phyloP scores from a whole-genome alignment of 2,888 invertebrate species.

The Mythimna vitellina region DNA sequence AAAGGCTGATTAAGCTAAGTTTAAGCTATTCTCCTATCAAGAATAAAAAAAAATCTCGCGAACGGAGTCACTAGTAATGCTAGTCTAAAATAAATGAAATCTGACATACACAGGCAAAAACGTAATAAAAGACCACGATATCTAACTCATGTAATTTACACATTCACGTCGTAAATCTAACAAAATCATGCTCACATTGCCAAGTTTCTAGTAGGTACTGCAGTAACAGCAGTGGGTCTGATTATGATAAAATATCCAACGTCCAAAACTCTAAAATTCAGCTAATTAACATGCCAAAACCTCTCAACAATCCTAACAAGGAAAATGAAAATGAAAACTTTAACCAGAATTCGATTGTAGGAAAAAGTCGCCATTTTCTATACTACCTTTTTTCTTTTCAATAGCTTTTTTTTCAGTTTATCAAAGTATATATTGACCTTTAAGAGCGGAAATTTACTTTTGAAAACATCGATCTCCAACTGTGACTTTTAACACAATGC shows the following conservation, averaged over 20 bases:
- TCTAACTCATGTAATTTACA: slow-evolving; percentile 16
- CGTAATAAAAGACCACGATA: not conserved
- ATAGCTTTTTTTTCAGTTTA: too few species aligned
- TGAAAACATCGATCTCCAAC: too few species aligned
- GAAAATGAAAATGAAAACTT: slow-evolving; percentile 38
- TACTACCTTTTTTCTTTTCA: too few species aligned
- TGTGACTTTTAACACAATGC: too few species aligned
- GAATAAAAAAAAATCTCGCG: too few species aligned
- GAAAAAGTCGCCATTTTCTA: too few species aligned
- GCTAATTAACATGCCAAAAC: slow-evolving; percentile 37
- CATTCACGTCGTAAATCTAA: slow-evolving; percentile 28
- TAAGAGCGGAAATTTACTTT: too few species aligned
- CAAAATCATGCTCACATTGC: slow-evolving; percentile 18
- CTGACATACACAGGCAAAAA: not conserved
- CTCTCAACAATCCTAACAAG: not conserved
- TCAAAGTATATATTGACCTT: too few species aligned
- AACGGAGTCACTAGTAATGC: too few species aligned
- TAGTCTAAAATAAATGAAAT: not conserved
- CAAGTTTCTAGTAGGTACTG: slow-evolving; percentile 30
- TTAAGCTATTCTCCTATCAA: too few species aligned
- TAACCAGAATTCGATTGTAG: slow-evolving; percentile 18
- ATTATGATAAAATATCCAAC: slow-evolving; percentile 32
- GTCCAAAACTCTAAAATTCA: slow-evolving; percentile 14
- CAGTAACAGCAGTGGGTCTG: slow-evolving; percentile 2
- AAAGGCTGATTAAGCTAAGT: too few species aligned